Base-by-base conservation (phyloP, 1,140 invertebrate species). In the Bursaphelenchus mucronatus region DNA sequence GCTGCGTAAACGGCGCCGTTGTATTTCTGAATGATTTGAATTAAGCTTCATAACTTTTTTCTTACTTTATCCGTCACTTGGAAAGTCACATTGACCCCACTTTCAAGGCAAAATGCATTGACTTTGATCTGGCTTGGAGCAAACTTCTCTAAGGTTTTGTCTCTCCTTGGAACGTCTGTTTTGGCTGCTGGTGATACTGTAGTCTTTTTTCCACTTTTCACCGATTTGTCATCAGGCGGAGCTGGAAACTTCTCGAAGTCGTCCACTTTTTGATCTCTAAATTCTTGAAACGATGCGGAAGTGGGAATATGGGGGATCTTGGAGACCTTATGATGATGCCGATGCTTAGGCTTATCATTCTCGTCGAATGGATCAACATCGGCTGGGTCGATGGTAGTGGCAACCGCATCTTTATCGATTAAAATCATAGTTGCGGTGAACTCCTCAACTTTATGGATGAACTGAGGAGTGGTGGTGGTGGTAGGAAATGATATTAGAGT, bases 1-100 rank as follows among this genome's bases (percentile, higher is more conserved):
- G 69, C 70, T 7, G 73, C 73, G 53, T 76, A 76, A 7, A 75
- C 52, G 11, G 61, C 74, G 15, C 72, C 72, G 21, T 68, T 67
- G 55, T 74, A 74, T 13, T 43, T 64, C 69, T 75, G 41, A 15
- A 46, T 45, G 15, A 13, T 40, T 21, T 61, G 11, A 13, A 17
- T 39, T 2, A 39, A 11, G 9, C 13, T n/a, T 6, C 1, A 10
- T 40, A 56, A 17, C 49, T 62, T 10, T 40, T n/a, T 52, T 39
- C 44, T n/a, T 55, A 66, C 58, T 17, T 41, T 11, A 11, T 57
- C 45, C 1, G 49, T 49, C 19, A 73, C 54, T 39, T 50, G 44
- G 46, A 73, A 73, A 10, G 71, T 74, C 10, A 73, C 71, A 58
- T 73, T 73, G 10, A 71, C 52, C 15, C 71, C 71, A 19, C 66